Evolutionary conservation across 2,888 invertebrate species (phyloP).

Genomic region (Brenthis ino): DNA sequence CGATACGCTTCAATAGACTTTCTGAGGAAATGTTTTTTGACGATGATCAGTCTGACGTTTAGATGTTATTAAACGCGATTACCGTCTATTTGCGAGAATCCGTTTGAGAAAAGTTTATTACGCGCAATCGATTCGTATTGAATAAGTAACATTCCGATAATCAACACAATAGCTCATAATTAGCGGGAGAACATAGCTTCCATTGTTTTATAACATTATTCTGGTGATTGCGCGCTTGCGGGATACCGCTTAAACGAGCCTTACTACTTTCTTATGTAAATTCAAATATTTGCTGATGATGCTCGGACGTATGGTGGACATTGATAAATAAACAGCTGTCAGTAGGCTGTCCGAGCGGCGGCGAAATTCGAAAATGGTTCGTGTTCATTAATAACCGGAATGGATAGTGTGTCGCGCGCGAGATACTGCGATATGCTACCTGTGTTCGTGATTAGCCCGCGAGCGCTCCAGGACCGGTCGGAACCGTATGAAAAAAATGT

Average conservation of each 20-base stretch:
- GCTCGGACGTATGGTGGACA: constrained; percentile 55
- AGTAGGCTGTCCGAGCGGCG: constrained; percentile 60
- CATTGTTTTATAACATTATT: constrained; percentile 55
- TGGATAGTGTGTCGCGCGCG: constrained; percentile 60
- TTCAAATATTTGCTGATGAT: constrained; percentile 63
- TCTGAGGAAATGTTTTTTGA: constrained; percentile 64
- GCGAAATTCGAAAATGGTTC: constrained; percentile 64
- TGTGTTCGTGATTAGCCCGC: constrained; percentile 64
- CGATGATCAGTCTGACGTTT: constrained; percentile 50
- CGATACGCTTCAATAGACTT: constrained; percentile 67
- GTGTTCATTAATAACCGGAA: constrained; percentile 72
- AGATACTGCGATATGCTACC: constrained; percentile 71
- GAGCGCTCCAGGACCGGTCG: constrained; percentile 31
- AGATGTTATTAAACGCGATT: constrained; percentile 52
- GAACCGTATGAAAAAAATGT: constrained; percentile 16
- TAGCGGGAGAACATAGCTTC: constrained; percentile 50
- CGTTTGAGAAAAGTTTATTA: constrained; percentile 43
- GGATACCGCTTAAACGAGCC: constrained; percentile 39
- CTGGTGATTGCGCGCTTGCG: constrained; percentile 48
- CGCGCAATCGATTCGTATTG: constrained; percentile 29
- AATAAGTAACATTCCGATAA: constrained; percentile 37
- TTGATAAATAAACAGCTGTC: constrained; percentile 75
- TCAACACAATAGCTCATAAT: constrained; percentile 47
- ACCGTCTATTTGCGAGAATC: constrained; percentile 56
- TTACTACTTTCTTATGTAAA: constrained; percentile 52